Evolutionary conservation across 2,113 vertebrate species (phyloP).

Genomic region (Syngnathus scovelli): DNA sequence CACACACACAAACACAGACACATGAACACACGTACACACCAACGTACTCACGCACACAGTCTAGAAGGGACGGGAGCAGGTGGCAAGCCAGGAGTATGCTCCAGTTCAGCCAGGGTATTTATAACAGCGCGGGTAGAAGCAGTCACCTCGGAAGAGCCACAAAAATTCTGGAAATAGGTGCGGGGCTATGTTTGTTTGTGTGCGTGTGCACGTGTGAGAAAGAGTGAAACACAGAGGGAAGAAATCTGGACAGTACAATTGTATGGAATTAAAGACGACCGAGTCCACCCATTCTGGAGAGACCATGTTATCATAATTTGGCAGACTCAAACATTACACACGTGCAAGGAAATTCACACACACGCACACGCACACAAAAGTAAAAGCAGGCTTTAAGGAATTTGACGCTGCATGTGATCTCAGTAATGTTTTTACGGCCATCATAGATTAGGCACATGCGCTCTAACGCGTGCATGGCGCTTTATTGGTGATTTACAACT

Average conservation of each 20-base stretch:
- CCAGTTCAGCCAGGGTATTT: slow-evolving; percentile 55
- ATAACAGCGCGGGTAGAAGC: slow-evolving; percentile 48
- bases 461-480: background rate
- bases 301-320: slow-evolving; percentile 58
- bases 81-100: slow-evolving; percentile 47
- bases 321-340: slow-evolving; percentile 27
- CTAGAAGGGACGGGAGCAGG: slow-evolving; percentile 64
- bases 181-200: slow-evolving; percentile 9
- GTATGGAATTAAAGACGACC: slow-evolving; percentile 15
- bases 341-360: slow-evolving; percentile 11
- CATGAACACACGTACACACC: slow-evolving; percentile 11
- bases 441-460: background rate
- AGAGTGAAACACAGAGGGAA: background rate
- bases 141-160: slow-evolving; percentile 45
- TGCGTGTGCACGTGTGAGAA: background rate
- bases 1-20: slow-evolving; percentile 17
- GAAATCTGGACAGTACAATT: background rate
- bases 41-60: background rate
- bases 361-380: slow-evolving; percentile 5
- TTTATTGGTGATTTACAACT: background rate
- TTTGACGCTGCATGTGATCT: slow-evolving; percentile 30
- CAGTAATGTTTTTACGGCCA: slow-evolving; percentile 20
- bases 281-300: slow-evolving; percentile 60
- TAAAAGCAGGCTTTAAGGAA: slow-evolving; percentile 15
- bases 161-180: slow-evolving; percentile 55